Evolutionary conservation across 2,888 invertebrate species (phyloP).

Genomic region (Protodeltote pygarga): DNA sequence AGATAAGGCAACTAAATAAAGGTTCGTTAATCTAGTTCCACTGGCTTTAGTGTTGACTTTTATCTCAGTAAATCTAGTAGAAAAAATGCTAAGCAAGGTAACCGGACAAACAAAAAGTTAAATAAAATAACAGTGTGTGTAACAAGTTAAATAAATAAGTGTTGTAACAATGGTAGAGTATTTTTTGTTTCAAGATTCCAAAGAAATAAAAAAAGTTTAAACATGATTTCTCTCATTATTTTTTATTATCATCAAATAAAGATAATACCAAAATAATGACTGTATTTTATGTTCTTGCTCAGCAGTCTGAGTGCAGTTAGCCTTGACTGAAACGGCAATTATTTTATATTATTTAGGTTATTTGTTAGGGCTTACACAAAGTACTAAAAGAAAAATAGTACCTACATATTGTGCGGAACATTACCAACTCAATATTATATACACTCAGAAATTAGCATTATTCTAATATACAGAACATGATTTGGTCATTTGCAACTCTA

Average conservation of each 20-base stretch:
- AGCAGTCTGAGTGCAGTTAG: neutral
- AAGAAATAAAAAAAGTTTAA: too few relatives aligned
- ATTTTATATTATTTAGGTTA: slow-evolving; percentile 6
- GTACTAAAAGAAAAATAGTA: slow-evolving; percentile 6
- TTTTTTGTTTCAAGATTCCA: too few relatives aligned
- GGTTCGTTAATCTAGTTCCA: slow-evolving; percentile 4
- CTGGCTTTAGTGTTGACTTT: neutral
- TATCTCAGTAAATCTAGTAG: slow-evolving; percentile 4
- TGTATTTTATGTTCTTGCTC: too few relatives aligned
- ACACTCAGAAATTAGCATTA: slow-evolving; percentile 15
- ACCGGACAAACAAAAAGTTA: neutral
- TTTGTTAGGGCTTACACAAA: slow-evolving; percentile 27
- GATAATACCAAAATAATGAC: neutral
- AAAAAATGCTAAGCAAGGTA: neutral
- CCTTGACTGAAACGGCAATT: neutral
- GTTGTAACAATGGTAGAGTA: too few relatives aligned
- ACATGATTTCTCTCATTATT: too few relatives aligned
- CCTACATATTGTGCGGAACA: slow-evolving; percentile 25
- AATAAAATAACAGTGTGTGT: neutral
- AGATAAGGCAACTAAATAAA: slow-evolving; percentile 14
- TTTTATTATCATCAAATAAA: neutral
- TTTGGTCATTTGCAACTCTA: slow-evolving; percentile 19
- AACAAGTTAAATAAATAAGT: too few relatives aligned
- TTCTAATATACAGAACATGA: slow-evolving; percentile 27
- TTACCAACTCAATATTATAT: too few relatives aligned